Evolutionary conservation across 2,888 invertebrate genomes (phyloP), one percentile per base, ranked within the genome.

Genomic region (Deilephila elpenor): DNA sequence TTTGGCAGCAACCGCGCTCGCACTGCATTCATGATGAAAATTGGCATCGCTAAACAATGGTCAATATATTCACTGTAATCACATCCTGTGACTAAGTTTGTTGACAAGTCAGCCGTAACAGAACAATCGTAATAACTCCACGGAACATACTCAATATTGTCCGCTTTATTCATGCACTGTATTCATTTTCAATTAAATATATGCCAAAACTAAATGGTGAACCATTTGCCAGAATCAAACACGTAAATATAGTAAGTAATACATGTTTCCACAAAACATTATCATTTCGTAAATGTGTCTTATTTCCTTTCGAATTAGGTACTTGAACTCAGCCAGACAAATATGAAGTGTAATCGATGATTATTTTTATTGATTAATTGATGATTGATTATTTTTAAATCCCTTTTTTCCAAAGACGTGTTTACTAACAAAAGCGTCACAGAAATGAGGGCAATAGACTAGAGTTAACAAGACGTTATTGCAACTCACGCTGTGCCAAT

Each of bases 401-500:
- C 19, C n/a, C 56, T 17, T 56, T 56, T 56, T 56, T 6, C 56
- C 34, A 19, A 73, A 37, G 34, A 37, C 20, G 34, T 76, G 75
- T 76, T 75, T 74, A 79, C 79, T 75, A 77, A 78, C 77, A 75
- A 71, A 73, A 74, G 53, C 51, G 70, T 72, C 51, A 60, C 74
- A 74, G 59, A 59, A 67, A 56, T 60, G 76, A 73, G 82, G 78
- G 79, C 82, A 86, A 80, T 80, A 84, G 64, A 80, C 84, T 77
- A 76, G 73, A 76, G 76, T 75, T 73, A 62, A 78, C 80, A 85
- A 83, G 83, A 84, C 85, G 85, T 82, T 79, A 80, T 84, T 84
- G 82, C 75, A 71, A 76, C 67, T 73, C 70, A 76, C 74, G 74
- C 75, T 73, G 83, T 86, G 88, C 88, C 89, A 88, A 88, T 79